Evolutionary conservation across 1,140 invertebrate genomes (phyloP).

Genomic region (Eurosta solidaginis): DNA sequence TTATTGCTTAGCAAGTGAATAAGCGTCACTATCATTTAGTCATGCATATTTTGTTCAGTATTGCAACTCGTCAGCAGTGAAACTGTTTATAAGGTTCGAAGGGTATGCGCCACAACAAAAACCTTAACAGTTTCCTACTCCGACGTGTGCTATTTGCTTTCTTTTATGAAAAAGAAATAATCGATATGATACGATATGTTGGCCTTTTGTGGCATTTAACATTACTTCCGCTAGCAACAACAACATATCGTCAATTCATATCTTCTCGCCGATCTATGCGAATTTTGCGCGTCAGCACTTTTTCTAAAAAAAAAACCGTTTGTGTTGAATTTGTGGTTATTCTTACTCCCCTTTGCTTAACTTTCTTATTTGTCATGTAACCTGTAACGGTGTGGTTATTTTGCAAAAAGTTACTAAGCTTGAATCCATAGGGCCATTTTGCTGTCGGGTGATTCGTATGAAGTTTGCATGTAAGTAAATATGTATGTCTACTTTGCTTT

Average conservation of each 20-base stretch:
- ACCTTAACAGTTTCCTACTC: background rate
- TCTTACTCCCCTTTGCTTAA: background rate
- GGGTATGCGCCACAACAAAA: background rate
- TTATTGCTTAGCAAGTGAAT: constrained; percentile 8
- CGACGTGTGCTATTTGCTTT: background rate
- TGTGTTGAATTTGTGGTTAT: background rate
- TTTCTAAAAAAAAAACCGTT: background rate
- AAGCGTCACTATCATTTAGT: background rate
- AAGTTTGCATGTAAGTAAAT: background rate
- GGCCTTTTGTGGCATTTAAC: background rate
- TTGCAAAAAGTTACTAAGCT: background rate
- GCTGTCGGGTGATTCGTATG: background rate
- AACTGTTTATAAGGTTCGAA: background rate
- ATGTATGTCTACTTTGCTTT: background rate
- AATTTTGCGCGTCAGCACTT: constrained; percentile 6
- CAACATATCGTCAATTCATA: background rate
- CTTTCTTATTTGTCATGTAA: background rate
- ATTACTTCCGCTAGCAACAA: background rate
- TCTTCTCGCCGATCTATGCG: background rate
- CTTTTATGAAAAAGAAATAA: background rate
- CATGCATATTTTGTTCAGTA: too few species aligned
- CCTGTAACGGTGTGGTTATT: background rate
- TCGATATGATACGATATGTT: background rate
- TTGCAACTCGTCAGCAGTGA: background rate
- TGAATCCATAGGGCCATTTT: background rate